A percentile compares a stretch with the other conserved stretches of the same genome.
These are phyloP conservation scores for Coregonus clupeaformis DNA, from an alignment of 2,113 vertebrate species.

Conservation along the genomic window DNA sequence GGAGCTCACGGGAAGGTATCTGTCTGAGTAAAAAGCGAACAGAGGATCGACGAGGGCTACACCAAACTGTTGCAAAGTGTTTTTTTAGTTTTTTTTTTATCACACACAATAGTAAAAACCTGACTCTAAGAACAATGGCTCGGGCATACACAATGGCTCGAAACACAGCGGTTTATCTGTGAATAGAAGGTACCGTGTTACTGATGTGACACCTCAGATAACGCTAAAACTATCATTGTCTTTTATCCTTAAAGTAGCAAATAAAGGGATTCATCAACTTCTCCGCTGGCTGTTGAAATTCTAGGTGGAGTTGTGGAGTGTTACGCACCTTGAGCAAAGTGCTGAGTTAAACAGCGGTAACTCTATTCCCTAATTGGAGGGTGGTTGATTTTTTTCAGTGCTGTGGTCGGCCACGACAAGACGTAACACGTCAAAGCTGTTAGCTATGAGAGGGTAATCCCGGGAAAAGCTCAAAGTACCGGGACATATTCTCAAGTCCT, in stretches of 20 bases:
- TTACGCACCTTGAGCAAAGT: slow-evolving; percentile 13
- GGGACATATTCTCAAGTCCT: no score
- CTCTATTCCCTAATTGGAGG: neutral
- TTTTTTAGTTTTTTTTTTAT: neutral
- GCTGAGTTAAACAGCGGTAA: slow-evolving; percentile 5
- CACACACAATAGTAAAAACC: neutral
- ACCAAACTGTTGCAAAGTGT: neutral
- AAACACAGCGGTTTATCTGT: neutral
- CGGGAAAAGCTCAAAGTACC: no score
- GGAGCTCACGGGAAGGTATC: slow-evolving; percentile 42
- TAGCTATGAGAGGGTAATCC: no score
- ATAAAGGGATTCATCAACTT: neutral
- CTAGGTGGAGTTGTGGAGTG: slow-evolving; percentile 13
- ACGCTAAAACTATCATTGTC: neutral
- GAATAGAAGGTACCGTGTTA: neutral
- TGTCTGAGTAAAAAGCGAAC: slow-evolving; percentile 45
- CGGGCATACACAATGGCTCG: no score
- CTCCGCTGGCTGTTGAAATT: slow-evolving; percentile 10
- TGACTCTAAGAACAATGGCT: neutral
- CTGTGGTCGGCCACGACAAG: neutral
- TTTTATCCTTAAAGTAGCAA: neutral
- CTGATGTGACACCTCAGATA: neutral
- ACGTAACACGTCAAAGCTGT: no score
- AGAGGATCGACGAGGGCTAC: slow-evolving; percentile 19
- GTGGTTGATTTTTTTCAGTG: neutral